A percentile compares a stretch with the other conserved stretches of the same genome.
These are phyloP conservation scores for Oxyteleia sp. DNA, from an alignment of 2,888 invertebrate genomes.

Conservation along the genomic window DNA sequence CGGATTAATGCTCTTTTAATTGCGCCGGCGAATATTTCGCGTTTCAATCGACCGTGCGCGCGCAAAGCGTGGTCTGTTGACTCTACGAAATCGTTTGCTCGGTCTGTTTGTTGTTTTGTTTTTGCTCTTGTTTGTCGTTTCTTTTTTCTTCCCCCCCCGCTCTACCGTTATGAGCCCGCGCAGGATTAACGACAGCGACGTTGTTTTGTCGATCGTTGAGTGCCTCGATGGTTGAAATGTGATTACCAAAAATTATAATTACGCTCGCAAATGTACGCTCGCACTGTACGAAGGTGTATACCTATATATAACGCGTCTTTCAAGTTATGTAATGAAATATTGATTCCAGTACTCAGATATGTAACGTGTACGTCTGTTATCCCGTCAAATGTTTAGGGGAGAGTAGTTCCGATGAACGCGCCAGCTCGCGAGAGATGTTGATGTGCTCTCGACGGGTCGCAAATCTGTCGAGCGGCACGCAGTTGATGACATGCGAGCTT, in stretches of 20 bases:
- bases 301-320: neutral
- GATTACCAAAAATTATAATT: constrained; percentile 34
- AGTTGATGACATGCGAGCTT: too few species aligned
- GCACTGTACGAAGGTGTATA: neutral
- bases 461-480: too few species aligned
- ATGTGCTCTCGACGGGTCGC: too few species aligned
- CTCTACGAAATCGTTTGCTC: constrained; percentile 9
- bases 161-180: neutral
- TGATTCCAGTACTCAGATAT: constrained; percentile 17
- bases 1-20: constrained; percentile 17
- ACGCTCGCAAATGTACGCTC: constrained; percentile 9
- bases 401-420: too few species aligned
- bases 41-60: constrained; percentile 10
- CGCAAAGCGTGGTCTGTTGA: constrained; percentile 13
- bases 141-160: too few species aligned
- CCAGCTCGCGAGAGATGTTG: too few species aligned
- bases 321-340: constrained; percentile 32
- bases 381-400: too few species aligned
- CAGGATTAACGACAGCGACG: neutral
- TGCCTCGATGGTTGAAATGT: constrained; percentile 40
- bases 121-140: neutral
- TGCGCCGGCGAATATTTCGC: constrained; percentile 4
- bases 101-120: neutral
- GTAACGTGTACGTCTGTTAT: neutral
- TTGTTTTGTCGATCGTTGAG: constrained; percentile 17